Evolutionary conservation across 2,888 invertebrate genomes (phyloP), one percentile per base, ranked within the genome.

Genomic region (Muscina levida): DNA sequence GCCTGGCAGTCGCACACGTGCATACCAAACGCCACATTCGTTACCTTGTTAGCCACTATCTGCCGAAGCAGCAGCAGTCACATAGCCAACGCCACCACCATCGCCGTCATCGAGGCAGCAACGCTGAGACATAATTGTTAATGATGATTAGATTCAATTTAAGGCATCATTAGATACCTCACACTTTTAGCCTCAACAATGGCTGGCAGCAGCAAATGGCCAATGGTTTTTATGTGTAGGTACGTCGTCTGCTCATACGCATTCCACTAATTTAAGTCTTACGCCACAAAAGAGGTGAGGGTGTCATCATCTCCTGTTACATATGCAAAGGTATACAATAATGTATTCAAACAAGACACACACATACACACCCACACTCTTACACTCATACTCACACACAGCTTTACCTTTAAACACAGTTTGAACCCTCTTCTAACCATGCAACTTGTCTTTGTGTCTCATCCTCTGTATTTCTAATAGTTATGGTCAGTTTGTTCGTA

Each of bases 71-170:
- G n/a, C n/a, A n/a, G n/a, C n/a, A n/a, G n/a, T n/a, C n/a, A n/a
- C n/a, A n/a, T n/a, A n/a, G n/a, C n/a, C 46, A 46, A n/a, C 42
- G 4, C 26, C 31, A 48, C 17, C 42, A 44, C 17, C 72, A 37
- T 39, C 42, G 11, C 31, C 31, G 26, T 26, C 57, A 46, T 44
- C 44, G n/a, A 31, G 31, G 31, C 24, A n/a, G 31, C 31, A 42
- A 31, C 57, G 37, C 44, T 56, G 19, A 84, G 80, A 84, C 85
- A 87, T 89, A 90, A 89, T 89, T 89, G 89, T 89, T 89, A 90
- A 89, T 89, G 89, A 89, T 89, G 89, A 89, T 89, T 89, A 89
- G 90, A 89, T 88, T 89, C 89, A 89, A 90, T 89, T 90, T 89
- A 87, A 86, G 87, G 89, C 88, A 89, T 88, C 89, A 89, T 89